phyloP scores from a whole-genome alignment of 2,797 vertebrate genomes.

The Ctenopoma kingsleyae region DNA sequence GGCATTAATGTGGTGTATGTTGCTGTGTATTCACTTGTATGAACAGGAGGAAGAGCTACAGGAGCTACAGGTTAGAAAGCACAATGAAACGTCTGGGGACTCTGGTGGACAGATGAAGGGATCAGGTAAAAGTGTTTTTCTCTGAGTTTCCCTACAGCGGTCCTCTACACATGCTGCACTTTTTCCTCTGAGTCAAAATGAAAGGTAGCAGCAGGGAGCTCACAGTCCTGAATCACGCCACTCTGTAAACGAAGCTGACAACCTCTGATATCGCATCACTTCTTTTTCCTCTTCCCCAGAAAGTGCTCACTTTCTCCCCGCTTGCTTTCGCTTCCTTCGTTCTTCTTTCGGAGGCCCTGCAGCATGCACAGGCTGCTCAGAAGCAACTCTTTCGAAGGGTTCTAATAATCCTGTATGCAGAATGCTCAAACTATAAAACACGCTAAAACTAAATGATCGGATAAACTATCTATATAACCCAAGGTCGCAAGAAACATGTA shows the following conservation, averaged over 20 bases:
- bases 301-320: slow-evolving; percentile 26
- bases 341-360: slow-evolving; percentile 50
- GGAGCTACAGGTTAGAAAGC: slow-evolving; percentile 12
- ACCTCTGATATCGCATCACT: slow-evolving; percentile 71
- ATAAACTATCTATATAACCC: slow-evolving; percentile 1
- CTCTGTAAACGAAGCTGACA: slow-evolving; percentile 76
- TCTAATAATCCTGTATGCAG: slow-evolving; percentile 7
- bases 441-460: not conserved
- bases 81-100: slow-evolving; percentile 21
- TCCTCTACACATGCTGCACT: slow-evolving; percentile 60
- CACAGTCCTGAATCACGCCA: slow-evolving; percentile 64
- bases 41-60: slow-evolving; percentile 2
- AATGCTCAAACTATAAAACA: not conserved
- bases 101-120: slow-evolving; percentile 47
- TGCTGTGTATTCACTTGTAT: slow-evolving; percentile 4
- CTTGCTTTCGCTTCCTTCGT: slow-evolving; percentile 18
- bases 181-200: slow-evolving; percentile 68
- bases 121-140: slow-evolving; percentile 57
- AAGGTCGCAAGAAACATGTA: slow-evolving; percentile 10
- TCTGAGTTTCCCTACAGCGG: slow-evolving; percentile 59
- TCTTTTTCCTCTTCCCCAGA: slow-evolving; percentile 38
- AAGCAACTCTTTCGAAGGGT: slow-evolving; percentile 27
- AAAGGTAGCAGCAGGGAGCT: slow-evolving; percentile 71
- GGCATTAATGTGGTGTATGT: not conserved
- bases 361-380: slow-evolving; percentile 40